A percentile compares a stretch with the other conserved stretches of the same genome.
Evolutionary conservation across 1,140 invertebrate species (phyloP).

Genomic region (Pemphigus obesinymphae): DNA sequence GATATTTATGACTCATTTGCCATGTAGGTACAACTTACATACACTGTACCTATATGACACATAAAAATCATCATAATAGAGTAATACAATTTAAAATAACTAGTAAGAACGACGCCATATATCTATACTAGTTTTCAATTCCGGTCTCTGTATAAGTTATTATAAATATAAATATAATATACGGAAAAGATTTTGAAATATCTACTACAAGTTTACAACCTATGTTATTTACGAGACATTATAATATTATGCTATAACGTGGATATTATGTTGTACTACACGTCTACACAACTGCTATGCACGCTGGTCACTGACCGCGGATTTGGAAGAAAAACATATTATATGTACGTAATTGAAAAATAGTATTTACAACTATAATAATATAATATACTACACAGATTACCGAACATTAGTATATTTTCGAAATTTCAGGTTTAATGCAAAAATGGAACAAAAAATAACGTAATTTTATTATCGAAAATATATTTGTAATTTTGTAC

Average conservation of each 20-base stretch:
- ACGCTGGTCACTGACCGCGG: too few relatives aligned
- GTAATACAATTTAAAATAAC: background rate
- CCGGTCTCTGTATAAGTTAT: background rate
- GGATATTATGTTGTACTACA: too few relatives aligned
- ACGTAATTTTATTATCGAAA: too few relatives aligned
- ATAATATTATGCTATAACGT: background rate
- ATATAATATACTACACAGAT: too few relatives aligned
- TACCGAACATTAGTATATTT: too few relatives aligned
- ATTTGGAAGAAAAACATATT: too few relatives aligned
- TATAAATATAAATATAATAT: background rate
- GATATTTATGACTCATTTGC: background rate
- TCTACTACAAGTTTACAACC: background rate
- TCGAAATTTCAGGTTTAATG: too few relatives aligned
- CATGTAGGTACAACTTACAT: background rate
- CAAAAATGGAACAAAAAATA: too few relatives aligned
- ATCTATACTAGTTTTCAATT: background rate
- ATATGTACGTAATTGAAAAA: too few relatives aligned
- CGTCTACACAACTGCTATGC: too few relatives aligned
- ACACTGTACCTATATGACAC: background rate
- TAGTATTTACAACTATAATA: too few relatives aligned
- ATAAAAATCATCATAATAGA: background rate
- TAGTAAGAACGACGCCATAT: background rate
- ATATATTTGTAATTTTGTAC: too few relatives aligned
- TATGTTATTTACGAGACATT: background rate
- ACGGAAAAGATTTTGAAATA: background rate